Percentiles rank a stretch among this genome's conserved stretches.
Evolutionary conservation across 1,140 invertebrate genomes (phyloP).

Genomic region (Ceratosolen fusciceps): DNA sequence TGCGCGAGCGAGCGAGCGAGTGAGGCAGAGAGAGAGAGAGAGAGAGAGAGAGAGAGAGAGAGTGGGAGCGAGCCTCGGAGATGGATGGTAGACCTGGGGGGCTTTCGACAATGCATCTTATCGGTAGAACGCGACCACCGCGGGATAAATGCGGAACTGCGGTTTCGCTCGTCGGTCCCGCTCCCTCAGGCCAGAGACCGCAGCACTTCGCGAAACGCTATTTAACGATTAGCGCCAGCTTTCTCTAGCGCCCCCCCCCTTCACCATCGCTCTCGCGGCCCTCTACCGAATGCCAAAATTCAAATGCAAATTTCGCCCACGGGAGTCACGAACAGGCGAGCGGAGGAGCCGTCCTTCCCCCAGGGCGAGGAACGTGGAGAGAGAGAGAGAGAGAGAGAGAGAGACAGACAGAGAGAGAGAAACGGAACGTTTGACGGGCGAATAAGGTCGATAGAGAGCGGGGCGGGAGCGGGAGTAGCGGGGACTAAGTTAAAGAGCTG

Average conservation of each 20-base stretch:
- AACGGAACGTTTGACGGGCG: background rate
- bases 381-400: background rate
- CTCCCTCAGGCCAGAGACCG: constrained; percentile 28
- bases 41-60: too few species aligned
- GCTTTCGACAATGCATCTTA: constrained; percentile 41
- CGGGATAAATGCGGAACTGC: constrained; percentile 44
- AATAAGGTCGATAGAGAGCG: background rate
- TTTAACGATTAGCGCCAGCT: constrained; percentile 58
- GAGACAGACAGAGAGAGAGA: background rate
- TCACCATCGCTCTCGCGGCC: background rate
- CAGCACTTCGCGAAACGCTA: constrained; percentile 54
- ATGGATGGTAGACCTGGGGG: constrained; percentile 30
- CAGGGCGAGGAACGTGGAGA: background rate
- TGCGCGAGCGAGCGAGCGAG: constrained; percentile 23
- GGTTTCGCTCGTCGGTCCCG: constrained; percentile 33
- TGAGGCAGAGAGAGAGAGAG: too few species aligned
- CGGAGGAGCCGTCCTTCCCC: background rate
- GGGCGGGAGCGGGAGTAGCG: too few species aligned
- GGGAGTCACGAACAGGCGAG: constrained; percentile 46
- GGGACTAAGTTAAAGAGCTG: background rate
- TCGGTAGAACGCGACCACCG: constrained; percentile 27
- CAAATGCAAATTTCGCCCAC: constrained; percentile 55
- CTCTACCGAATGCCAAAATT: constrained; percentile 53
- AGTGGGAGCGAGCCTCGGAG: too few species aligned
- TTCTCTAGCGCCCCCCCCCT: constrained; percentile 20